Evolutionary conservation across 2,888 invertebrate genomes (phyloP), one percentile per base, ranked within the genome.

Genomic region (Drosophila siamana): DNA sequence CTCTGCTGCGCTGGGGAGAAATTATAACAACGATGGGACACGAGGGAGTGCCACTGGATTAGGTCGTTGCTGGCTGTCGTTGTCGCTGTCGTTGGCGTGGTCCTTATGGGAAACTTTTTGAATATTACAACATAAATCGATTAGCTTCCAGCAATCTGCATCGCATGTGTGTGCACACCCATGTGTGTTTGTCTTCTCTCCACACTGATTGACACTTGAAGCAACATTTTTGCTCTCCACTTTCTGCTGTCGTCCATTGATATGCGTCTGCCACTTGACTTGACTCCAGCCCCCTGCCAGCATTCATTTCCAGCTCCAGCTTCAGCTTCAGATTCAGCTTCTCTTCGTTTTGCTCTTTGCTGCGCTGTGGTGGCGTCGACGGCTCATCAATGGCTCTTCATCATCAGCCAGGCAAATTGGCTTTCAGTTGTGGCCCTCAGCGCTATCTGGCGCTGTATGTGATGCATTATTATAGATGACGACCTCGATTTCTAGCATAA

Each of bases 81-180:
- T 63, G 52, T 60, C 19, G 19, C 19, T 19, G 2, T 19, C 54
- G 60, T 59, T 26, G 30, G 50, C 41, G 38, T 54, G 65, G 59
- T 74, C 80, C 83, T 85, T 86, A 76, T 81, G 89, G 82, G 77
- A 66, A 86, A 84, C 85, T 88, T 88, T 88, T 88, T 88, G 85
- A 89, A 87, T 86, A 89, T 89, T 86, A 86, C 87, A 89, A 80
- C 88, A 82, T 86, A 86, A 86, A 86, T 86, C 86, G 86, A 86
- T 86, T 86, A 86, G 86, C 88, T 80, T 86, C 81, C 84, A 83
- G 83, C 80, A 73, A 81, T 73, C 80, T 80, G 68, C 65, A 30
- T 43, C 68, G 51, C 60, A 70, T 19, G 55, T 56, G 51, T 41
- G 47, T 55, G 55, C 7, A 44, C 11, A 7, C 1, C 2, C 8